Evolutionary conservation across 2,797 vertebrate genomes (phyloP).

Genomic region (Eulemur albifrons): DNA sequence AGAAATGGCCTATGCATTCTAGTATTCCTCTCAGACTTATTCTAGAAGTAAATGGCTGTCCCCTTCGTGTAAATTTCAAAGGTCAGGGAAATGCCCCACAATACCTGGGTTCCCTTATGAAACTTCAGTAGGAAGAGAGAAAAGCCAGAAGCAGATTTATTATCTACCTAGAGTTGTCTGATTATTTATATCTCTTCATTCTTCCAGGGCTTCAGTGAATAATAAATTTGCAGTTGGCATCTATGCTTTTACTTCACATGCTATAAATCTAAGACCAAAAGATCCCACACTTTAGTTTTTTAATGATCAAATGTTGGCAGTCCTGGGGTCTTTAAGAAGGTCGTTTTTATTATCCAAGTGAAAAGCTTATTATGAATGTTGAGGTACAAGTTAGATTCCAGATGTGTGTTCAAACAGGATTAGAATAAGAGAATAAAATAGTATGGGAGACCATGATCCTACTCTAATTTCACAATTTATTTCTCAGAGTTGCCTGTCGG

Average conservation of each 20-base stretch:
- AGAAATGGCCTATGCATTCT: background rate
- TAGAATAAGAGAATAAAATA: background rate
- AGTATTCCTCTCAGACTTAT: background rate
- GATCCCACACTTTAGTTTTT: constrained; percentile 24
- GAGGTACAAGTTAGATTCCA: constrained; percentile 48
- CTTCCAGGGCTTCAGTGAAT: constrained; percentile 32
- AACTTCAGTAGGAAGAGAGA: background rate
- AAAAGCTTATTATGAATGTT: constrained; percentile 46
- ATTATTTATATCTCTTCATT: constrained; percentile 55
- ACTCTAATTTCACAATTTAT: constrained; percentile 23
- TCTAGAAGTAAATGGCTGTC: constrained; percentile 26
- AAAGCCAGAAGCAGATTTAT: constrained; percentile 51
- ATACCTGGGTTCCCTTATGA: background rate
- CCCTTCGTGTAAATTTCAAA: constrained; percentile 25
- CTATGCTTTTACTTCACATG: background rate
- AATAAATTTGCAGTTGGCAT: constrained; percentile 62
- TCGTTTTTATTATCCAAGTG: constrained; percentile 44
- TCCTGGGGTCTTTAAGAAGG: background rate
- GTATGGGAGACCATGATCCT: background rate
- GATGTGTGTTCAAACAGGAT: background rate
- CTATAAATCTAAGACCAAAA: constrained; percentile 57
- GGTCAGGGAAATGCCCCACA: background rate
- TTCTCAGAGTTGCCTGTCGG: background rate
- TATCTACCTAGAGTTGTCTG: constrained; percentile 9
- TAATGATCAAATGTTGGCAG: constrained; percentile 50